phyloP scores from a whole-genome alignment of 1,140 invertebrate genomes.

The Oreohelix idahoensis region DNA sequence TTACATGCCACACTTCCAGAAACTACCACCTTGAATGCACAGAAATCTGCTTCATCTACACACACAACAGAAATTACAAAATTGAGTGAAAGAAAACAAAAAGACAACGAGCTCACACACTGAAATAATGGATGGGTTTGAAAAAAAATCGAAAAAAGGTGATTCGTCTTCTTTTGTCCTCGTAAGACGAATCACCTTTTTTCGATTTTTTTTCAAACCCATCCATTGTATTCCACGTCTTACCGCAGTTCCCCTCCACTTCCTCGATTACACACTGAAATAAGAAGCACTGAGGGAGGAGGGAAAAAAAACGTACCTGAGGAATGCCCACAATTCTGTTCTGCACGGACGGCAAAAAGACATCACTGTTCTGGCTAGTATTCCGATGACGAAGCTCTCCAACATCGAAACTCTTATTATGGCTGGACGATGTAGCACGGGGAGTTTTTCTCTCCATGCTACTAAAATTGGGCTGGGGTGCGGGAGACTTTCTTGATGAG shows the following conservation, averaged over 20 bases:
- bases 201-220: too few relatives aligned
- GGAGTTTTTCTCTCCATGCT: constrained; percentile 33
- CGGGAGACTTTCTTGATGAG: constrained; percentile 11
- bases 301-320: constrained; percentile 5
- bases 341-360: constrained; percentile 13
- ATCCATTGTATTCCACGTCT: too few relatives aligned
- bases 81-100: background rate
- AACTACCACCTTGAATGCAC: too few relatives aligned
- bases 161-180: too few relatives aligned
- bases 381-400: constrained; percentile 8
- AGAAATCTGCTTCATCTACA: too few relatives aligned
- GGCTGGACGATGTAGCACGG: background rate
- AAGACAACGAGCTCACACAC: background rate
- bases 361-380: constrained; percentile 24
- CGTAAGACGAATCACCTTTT: too few relatives aligned
- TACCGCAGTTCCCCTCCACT: too few relatives aligned
- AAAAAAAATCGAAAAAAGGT: too few relatives aligned
- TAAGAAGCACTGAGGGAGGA: background rate
- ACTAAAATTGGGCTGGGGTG: constrained; percentile 18
- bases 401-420: constrained; percentile 32
- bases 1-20: too few relatives aligned
- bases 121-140: too few relatives aligned
- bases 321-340: constrained; percentile 12
- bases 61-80: background rate
- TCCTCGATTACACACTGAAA: background rate